phyloP scores from a whole-genome alignment of 2,888 invertebrate genomes.

The Aplocera efformata region DNA sequence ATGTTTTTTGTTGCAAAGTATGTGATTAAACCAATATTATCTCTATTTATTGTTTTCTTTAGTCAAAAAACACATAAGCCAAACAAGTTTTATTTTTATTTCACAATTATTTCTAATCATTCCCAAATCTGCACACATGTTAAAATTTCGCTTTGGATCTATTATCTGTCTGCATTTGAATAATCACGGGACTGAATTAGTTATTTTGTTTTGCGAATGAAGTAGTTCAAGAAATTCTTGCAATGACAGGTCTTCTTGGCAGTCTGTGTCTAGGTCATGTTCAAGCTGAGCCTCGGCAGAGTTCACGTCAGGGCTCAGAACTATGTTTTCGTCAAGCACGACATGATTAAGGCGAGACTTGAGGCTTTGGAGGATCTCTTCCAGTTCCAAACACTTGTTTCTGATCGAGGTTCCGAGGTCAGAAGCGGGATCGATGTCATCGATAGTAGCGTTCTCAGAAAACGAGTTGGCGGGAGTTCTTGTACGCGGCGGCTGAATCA shows the following conservation, averaged over 20 bases:
- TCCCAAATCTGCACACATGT: conserved; percentile 63
- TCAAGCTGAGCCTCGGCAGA: conserved; percentile 73
- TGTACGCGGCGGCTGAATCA: conserved; percentile 70
- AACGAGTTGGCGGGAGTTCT: conserved; percentile 72
- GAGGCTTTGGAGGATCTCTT: conserved; percentile 73
- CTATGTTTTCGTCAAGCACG: conserved; percentile 72
- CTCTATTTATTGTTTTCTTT: conserved; percentile 5
- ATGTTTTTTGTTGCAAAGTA: too few relatives aligned
- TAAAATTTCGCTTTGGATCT: conserved; percentile 46
- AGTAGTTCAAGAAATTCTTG: conserved; percentile 74
- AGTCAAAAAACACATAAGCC: conserved; percentile 37
- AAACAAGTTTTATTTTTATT: conserved; percentile 48
- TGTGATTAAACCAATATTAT: conserved; percentile 16
- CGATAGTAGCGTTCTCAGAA: conserved; percentile 65
- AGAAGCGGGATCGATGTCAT: conserved; percentile 74
- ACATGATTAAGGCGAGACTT: conserved; percentile 75
- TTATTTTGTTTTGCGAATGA: conserved; percentile 70
- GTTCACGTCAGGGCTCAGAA: conserved; percentile 73
- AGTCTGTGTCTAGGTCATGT: conserved; percentile 75
- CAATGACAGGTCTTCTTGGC: conserved; percentile 73
- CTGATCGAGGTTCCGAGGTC: conserved; percentile 74
- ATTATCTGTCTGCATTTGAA: conserved; percentile 26
- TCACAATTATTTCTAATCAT: conserved; percentile 55
- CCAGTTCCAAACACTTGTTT: conserved; percentile 74
- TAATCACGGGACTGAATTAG: conserved; percentile 63